Evolutionary conservation across 37 sponge, comb jelly and placozoan genomes (phyloP), one percentile per base, ranked within the genome.

Genomic region (Agelas oroides): DNA sequence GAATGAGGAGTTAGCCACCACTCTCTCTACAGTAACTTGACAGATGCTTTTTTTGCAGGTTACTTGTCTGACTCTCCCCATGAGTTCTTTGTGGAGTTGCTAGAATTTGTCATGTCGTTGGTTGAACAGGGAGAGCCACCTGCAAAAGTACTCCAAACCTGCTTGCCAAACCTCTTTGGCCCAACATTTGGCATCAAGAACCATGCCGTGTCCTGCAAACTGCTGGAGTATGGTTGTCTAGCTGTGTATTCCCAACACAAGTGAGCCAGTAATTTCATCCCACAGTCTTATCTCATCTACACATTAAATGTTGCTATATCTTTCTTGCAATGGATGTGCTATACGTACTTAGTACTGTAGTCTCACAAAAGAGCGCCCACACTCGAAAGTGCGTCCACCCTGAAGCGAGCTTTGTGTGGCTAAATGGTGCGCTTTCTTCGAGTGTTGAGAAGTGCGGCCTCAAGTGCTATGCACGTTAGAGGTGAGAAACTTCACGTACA

Each of bases 161-260:
- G 77, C 73, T 59, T 93, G 72, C 90, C 93, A 12, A 93, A 93
- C 72, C 78, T 93, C 33, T 89, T 93, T 89, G 93, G 93, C 8
- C 93, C 93, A 52, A 68, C 85, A 20, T 93, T 93, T 89, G 93
- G 93, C 27, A 58, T 88, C 31, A 24, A 39, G 2, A 36, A 70
- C 25, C 89, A 88, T 41, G 53, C 33, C 13, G 77, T 85, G 21
- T 85, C 90, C 58, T 76, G 80, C 60, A 59, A 83, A 40, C 70
- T 93, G 54, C 81, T 93, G 59, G 65, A 88, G 66, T 93, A 89
- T 77, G 93, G 93, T 0, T 85, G 76, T 37, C 86, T 89, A 6
- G 71, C 93, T 36, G 66, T 58, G 19, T 62, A 80, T 20, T 93
- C 93, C 17, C 76, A 84, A 74, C 86, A 87, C 66, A 25, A 74